Evolutionary conservation across 1,140 invertebrate genomes (phyloP).

Genomic region (Caenorhabditis brenneri): DNA sequence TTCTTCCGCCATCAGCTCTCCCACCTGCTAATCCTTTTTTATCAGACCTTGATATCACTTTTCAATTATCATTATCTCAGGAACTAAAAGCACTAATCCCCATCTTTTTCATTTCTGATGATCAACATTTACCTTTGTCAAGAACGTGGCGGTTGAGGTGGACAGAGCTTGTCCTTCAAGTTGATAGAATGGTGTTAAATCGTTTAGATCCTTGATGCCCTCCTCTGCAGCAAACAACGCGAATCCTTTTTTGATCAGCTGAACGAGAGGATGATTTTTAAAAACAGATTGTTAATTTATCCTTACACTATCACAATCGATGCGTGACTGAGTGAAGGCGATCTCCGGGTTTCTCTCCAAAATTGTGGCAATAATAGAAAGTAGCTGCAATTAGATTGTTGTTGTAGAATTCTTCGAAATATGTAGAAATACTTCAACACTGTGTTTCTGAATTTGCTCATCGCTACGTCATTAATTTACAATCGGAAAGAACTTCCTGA

Average conservation of each 20-base stretch:
- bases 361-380: constrained; percentile 85
- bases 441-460: no score
- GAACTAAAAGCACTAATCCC: neutral
- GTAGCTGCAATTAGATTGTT: constrained; percentile 54
- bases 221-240: constrained; percentile 61
- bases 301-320: constrained; percentile 64
- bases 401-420: no score
- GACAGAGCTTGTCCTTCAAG: constrained; percentile 60
- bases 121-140: constrained; percentile 55
- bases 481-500: neutral
- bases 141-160: constrained; percentile 60
- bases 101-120: neutral
- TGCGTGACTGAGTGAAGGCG: constrained; percentile 77
- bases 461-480: no score
- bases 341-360: constrained; percentile 91
- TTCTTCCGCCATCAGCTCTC: neutral
- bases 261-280: constrained; percentile 46
- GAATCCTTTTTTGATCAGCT: constrained; percentile 66
- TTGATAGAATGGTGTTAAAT: constrained; percentile 66
- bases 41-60: neutral
- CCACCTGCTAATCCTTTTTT: neutral
- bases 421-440: no score
- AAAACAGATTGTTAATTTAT: neutral
- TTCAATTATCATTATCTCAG: neutral
- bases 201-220: constrained; percentile 57